Evolutionary conservation across 2,888 invertebrate genomes (phyloP).

Genomic region (Chrysodeixis includens): DNA sequence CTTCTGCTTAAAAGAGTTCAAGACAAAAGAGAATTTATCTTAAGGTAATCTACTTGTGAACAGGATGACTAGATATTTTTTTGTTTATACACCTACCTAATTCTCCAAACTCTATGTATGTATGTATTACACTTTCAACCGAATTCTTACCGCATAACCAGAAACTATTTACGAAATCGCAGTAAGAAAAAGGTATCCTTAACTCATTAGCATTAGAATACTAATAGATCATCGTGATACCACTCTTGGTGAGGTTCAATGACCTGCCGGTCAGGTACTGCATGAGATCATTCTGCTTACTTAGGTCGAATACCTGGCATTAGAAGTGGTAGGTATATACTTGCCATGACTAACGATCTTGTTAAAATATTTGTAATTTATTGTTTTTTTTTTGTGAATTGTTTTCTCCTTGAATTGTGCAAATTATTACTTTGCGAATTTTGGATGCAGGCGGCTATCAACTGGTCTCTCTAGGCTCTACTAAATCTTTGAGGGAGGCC

Average conservation of each 20-base stretch:
- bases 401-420: too few relatives aligned
- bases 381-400: too few relatives aligned
- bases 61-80: too few relatives aligned
- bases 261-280: constrained; percentile 29
- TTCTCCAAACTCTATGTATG: too few relatives aligned
- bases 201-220: background rate
- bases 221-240: constrained; percentile 20
- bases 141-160: background rate
- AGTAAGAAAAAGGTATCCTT: background rate
- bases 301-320: constrained; percentile 40
- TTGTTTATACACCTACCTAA: too few relatives aligned
- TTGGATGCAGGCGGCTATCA: too few relatives aligned
- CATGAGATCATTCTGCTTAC: constrained; percentile 48
- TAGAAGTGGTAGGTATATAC: background rate
- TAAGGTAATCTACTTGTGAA: background rate
- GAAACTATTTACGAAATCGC: background rate
- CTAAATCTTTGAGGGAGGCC: too few relatives aligned
- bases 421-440: too few relatives aligned
- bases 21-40: too few relatives aligned
- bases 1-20: too few relatives aligned
- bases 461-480: too few relatives aligned
- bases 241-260: constrained; percentile 34
- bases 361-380: background rate
- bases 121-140: too few relatives aligned
- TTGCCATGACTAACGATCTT: background rate